Base-by-base conservation (phyloP, 1,140 invertebrate genomes). In the Scaptomyza hsui region DNA sequence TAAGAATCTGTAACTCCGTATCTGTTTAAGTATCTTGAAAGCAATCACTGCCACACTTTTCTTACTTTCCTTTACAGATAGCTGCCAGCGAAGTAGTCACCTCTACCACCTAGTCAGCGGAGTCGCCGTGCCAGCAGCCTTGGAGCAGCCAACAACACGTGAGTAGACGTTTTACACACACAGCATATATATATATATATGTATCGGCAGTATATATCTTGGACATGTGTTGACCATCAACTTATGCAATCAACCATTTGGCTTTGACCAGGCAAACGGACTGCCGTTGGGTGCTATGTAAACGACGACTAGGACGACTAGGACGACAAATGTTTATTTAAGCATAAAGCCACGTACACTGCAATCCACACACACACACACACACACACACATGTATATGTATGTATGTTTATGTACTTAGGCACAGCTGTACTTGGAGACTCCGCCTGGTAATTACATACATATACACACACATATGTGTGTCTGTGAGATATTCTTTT, bases 191-290 rank as follows among this genome's bases (percentile, higher is more conserved):
- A 37, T 32, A 35, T 53, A 15, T 65, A 37, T 32, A 35, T 49
- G 55, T 78, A 78, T 78, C 76, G 77, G 55, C 60, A 80, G 68
- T 76, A 80, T 77, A 86, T 85, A 85, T 81, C 81, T 85, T 64
- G 78, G 83, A 89, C 82, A 88, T 88, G 82, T 88, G 82, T 88
- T 80, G 82, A 73, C 82, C 82, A 88, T 88, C 82, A 88, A 88
- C 82, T 88, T 88, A 89, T 88, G 82, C 82, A 88, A 88, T 88
- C 82, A 88, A 88, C 83, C 78, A 88, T 75, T 88, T 82, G 82
- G 81, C 81, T 86, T 81, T 86, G 81, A 81, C 82, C 77, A 72
- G 75, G 55, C 73, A 73, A 80, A 85, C 73, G 74, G 70, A 62
- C 79, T 59, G 73, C 62, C 77, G 60, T 49, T 64, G 80, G 82